These are phyloP conservation scores for Epiblema foenella DNA, from an alignment of 2,888 invertebrate species.

Conservation along the genomic window DNA sequence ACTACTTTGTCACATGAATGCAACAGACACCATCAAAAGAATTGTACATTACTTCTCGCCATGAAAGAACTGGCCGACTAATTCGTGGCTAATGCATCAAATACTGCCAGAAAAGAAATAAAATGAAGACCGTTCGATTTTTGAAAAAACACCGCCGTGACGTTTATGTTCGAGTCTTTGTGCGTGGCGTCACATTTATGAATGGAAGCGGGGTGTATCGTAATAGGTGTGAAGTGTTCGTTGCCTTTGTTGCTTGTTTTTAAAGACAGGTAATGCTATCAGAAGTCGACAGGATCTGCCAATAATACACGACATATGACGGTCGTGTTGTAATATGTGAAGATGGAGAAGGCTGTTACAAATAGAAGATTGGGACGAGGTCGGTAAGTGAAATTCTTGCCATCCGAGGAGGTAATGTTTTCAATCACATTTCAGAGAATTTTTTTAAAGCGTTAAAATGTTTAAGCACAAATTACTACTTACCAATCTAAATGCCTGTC, in stretches of 20 bases:
- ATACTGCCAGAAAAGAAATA: constrained; percentile 67
- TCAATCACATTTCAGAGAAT: background rate
- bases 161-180: constrained; percentile 79
- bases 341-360: constrained; percentile 36
- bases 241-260: constrained; percentile 68
- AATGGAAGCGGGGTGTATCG: constrained; percentile 75
- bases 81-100: constrained; percentile 83
- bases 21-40: constrained; percentile 64
- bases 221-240: constrained; percentile 83
- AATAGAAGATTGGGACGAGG: background rate
- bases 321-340: constrained; percentile 33
- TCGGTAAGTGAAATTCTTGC: too few relatives aligned
- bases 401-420: background rate
- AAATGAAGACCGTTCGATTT: constrained; percentile 72
- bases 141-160: constrained; percentile 73
- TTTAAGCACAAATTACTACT: too few relatives aligned
- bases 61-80: constrained; percentile 75
- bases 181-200: constrained; percentile 77
- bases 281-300: constrained; percentile 58
- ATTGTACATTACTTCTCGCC: constrained; percentile 60
- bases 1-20: constrained; percentile 79
- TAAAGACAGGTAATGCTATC: constrained; percentile 67
- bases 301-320: constrained; percentile 61
- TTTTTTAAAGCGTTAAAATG: too few relatives aligned
- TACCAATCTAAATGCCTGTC: too few relatives aligned